Conservation (phyloP, 2,797 vertebrate genomes). For the Amphiprion clarkii region DNA sequence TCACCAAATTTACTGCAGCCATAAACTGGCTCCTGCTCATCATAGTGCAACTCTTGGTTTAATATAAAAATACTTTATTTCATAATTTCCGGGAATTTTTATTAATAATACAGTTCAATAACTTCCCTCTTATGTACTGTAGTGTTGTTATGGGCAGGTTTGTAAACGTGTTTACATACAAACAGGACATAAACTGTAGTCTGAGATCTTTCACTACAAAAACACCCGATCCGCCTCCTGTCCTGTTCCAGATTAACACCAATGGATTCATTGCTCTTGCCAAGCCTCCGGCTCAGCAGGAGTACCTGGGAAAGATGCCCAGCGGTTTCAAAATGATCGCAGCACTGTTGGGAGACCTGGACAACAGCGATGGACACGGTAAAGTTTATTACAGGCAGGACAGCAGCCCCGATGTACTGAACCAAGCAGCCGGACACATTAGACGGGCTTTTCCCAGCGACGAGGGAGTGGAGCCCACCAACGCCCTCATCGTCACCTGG, state of each 20-base stretch:
- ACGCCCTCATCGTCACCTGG: constrained; percentile 91
- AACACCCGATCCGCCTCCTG: not conserved
- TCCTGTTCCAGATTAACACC: constrained; percentile 84
- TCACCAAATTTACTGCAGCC: too few relatives aligned
- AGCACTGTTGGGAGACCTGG: constrained; percentile 91
- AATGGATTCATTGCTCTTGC: constrained; percentile 90
- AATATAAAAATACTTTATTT: too few relatives aligned
- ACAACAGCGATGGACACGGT: constrained; percentile 86
- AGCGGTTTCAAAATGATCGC: constrained; percentile 86
- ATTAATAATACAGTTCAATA: too few relatives aligned
- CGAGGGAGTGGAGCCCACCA: constrained; percentile 72
- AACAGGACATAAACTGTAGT: too few relatives aligned
- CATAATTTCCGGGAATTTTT: too few relatives aligned
- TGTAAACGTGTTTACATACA: too few relatives aligned
- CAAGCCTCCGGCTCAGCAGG: constrained; percentile 78
- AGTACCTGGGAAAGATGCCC: constrained; percentile 89
- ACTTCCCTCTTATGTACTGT: too few relatives aligned
- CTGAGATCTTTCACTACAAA: not conserved
- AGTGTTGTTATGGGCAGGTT: too few relatives aligned
- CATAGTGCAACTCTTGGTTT: too few relatives aligned
- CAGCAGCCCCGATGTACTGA: constrained; percentile 76
- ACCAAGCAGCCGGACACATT: constrained; percentile 77
- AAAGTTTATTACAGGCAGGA: constrained; percentile 90
- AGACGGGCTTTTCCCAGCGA: constrained; percentile 85
- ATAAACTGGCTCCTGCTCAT: too few relatives aligned